Evolutionary conservation across 2,797 vertebrate genomes (phyloP).

Genomic region (Alectoris magna): DNA sequence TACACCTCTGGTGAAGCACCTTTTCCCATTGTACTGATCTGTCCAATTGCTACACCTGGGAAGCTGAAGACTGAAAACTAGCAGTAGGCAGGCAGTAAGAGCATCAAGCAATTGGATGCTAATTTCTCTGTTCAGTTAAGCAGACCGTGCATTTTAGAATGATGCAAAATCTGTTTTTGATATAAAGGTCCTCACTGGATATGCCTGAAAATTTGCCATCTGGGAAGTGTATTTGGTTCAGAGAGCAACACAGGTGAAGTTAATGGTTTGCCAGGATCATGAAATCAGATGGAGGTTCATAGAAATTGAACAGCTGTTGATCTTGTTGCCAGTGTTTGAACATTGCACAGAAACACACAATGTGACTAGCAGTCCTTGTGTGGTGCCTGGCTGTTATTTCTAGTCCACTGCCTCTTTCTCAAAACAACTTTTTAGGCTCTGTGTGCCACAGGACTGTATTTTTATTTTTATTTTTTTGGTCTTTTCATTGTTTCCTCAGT

Average conservation of each 20-base stretch:
- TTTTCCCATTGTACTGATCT: no score
- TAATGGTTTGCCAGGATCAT: background rate
- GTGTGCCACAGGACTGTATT: background rate
- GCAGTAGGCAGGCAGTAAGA: no score
- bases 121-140: background rate
- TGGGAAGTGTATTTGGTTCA: background rate
- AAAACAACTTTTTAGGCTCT: background rate
- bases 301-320: background rate
- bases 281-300: background rate
- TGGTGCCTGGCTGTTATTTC: background rate
- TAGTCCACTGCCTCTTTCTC: background rate
- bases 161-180: background rate
- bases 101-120: background rate
- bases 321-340: background rate
- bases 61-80: background rate
- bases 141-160: background rate
- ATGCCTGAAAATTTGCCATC: background rate
- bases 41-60: no score
- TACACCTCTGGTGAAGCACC: no score
- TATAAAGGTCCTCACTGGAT: background rate
- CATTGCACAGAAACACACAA: fast-evolving
- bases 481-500: background rate
- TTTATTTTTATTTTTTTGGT: background rate
- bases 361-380: background rate
- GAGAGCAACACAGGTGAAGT: background rate